Base-by-base conservation (phyloP, 2,797 vertebrate species). In the Acomys russatus region DNA sequence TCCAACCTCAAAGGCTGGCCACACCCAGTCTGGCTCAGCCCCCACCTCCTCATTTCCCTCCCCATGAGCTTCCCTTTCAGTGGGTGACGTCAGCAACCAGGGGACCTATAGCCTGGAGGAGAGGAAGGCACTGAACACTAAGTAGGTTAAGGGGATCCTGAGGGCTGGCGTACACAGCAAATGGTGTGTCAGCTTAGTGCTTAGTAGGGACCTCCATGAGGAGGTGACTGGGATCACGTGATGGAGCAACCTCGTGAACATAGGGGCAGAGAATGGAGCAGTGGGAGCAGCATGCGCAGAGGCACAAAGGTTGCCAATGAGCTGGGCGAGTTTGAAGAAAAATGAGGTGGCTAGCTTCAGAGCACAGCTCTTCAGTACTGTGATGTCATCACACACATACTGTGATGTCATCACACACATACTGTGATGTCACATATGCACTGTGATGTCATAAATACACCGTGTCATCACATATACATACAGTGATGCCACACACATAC, bases 91-190 rank as follows among this genome's bases (percentile, higher is more conserved):
- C 11, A 11, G 11, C 15, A 68, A 64, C 11, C 54, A 56, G 76
- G 3, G 1, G 9, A 9, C 8, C 18, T 5, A 28, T 35, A 54
- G 71, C 73, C 77, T 85, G 0, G 3, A 30, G 83, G n/a, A 71
- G 35, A 35, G 59, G 89, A 28, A 76, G 25, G 59, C 15, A 10
- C 28, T 12, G 0, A 2, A 3, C 22, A 2, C 0, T 6, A 35
- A 64, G 4, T 0, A 35, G 59, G 23, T 17, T 7, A n/a, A 70
- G 18, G 15, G 54, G 10, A 28, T 73, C 44, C 18, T 0, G 1
- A 77, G 82, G 63, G 30, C 49, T 0, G 0, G 14, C 9, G 9
- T 8, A 11, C 44, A 35, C 0, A 0, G 11, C 30, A 54, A 56
- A 9, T 6, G 22, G 38, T 3, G 28, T 9, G 12, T 25, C 18